Evolutionary conservation across 2,797 vertebrate genomes (phyloP).

Genomic region (Sebastiscus tertius): DNA sequence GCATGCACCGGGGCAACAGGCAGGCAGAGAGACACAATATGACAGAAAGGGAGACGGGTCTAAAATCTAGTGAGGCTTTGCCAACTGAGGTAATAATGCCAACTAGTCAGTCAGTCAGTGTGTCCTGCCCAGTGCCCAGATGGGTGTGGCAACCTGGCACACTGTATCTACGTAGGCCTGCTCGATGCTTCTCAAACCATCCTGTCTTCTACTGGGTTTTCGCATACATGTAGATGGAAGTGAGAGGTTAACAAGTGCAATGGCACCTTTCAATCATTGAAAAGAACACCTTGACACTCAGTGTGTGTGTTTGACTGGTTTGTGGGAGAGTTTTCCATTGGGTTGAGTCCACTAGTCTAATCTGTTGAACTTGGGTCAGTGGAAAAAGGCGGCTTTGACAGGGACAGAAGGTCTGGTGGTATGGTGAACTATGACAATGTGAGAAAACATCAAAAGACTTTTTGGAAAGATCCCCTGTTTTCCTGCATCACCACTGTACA

Average conservation of each 20-base stretch:
- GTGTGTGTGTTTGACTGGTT: constrained; percentile 38
- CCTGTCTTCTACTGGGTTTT: not conserved
- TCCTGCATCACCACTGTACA: constrained; percentile 47
- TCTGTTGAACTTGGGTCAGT: constrained; percentile 60
- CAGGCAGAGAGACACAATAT: constrained; percentile 29
- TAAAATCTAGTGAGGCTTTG: constrained; percentile 40
- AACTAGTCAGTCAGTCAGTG: constrained; percentile 22
- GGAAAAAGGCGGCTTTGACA: constrained; percentile 38
- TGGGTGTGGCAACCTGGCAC: constrained; percentile 57
- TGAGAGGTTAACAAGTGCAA: constrained; percentile 68
- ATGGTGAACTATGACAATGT: constrained; percentile 22
- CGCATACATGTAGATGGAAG: constrained; percentile 8
- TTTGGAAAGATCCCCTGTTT: constrained; percentile 37
- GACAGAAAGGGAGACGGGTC: constrained; percentile 20
- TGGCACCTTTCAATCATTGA: constrained; percentile 69
- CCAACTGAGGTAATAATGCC: constrained; percentile 63
- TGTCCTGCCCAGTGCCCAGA: constrained; percentile 32
- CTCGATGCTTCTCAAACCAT: constrained; percentile 36
- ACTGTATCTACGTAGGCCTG: not conserved
- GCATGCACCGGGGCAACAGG: constrained; percentile 62
- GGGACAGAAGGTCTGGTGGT: constrained; percentile 1
- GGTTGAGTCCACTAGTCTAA: constrained; percentile 63
- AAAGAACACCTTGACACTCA: constrained; percentile 63
- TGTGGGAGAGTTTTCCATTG: constrained; percentile 63
- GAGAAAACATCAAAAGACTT: constrained; percentile 50